A percentile compares a stretch with the other conserved stretches of the same genome.
Conservation (phyloP, 2,888 invertebrate genomes). For the Luperina nickerlii region DNA sequence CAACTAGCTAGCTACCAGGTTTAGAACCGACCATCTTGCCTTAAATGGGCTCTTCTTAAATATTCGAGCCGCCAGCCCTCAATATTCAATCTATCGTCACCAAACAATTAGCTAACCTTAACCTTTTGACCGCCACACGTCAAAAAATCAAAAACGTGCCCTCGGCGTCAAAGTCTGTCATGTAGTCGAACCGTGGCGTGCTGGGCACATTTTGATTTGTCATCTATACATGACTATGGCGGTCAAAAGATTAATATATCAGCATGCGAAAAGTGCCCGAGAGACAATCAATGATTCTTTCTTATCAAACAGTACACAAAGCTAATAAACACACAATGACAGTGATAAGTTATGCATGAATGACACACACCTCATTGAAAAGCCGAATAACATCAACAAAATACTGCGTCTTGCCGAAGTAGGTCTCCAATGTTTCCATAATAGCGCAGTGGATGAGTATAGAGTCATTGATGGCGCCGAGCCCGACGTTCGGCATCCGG, state of each 20-base stretch:
- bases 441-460: slow-evolving; percentile 94
- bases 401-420: slow-evolving; percentile 93
- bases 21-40: neutral
- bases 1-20: neutral
- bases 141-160: too few species aligned
- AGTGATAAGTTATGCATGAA: slow-evolving; percentile 37
- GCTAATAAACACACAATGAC: neutral
- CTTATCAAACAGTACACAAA: neutral
- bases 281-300: neutral
- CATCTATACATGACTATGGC: too few species aligned
- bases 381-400: slow-evolving; percentile 94
- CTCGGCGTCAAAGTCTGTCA: too few species aligned
- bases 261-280: neutral
- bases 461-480: slow-evolving; percentile 96
- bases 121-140: too few species aligned
- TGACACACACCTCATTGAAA: slow-evolving; percentile 92
- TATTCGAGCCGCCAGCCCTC: neutral
- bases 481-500: slow-evolving; percentile 92
- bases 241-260: too few species aligned
- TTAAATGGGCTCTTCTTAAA: neutral
- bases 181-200: too few species aligned
- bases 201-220: too few species aligned
- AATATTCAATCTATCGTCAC: neutral
- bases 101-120: neutral
- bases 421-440: slow-evolving; percentile 93